These are phyloP conservation scores for Aspidiotus rigidus DNA, from an alignment of 2,888 invertebrate species.

Conservation along the genomic window DNA sequence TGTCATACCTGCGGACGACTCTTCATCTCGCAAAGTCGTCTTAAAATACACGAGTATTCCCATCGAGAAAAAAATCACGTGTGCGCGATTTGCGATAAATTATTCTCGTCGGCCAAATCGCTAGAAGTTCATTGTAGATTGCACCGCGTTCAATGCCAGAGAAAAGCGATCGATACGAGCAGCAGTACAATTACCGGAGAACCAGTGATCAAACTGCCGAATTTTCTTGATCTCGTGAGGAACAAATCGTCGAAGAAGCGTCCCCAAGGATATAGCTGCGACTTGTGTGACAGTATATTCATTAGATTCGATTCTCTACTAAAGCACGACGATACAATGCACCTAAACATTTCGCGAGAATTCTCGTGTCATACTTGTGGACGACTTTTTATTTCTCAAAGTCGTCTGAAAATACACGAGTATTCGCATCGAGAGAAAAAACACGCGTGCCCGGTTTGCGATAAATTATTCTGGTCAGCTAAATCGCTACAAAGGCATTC, in stretches of 20 bases:
- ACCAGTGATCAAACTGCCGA: no score
- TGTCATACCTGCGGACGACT: constrained; percentile 16
- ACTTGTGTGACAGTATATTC: constrained; percentile 11
- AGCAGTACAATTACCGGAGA: no score
- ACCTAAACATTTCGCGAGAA: background rate
- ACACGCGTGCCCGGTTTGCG: constrained; percentile 4
- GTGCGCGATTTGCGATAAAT: constrained; percentile 16
- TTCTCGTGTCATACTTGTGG: constrained; percentile 16
- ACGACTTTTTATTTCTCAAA: constrained; percentile 6
- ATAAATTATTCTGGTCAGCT: constrained; percentile 18
- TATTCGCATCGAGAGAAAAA: constrained; percentile 16
- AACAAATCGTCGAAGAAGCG: no score
- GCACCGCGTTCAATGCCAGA: background rate
- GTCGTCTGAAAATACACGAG: constrained; percentile 16
- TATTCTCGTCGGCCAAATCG: constrained; percentile 19
- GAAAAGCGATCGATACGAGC: no score
- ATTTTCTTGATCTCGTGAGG: no score
- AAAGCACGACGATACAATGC: constrained; percentile 16
- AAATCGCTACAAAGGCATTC: constrained; percentile 19
- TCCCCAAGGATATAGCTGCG: constrained; percentile 6
- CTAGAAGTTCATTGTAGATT: constrained; percentile 14
- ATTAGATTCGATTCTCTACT: constrained; percentile 9
- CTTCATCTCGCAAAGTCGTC: constrained; percentile 11
- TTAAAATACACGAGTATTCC: constrained; percentile 5
- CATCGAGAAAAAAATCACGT: constrained; percentile 12